A percentile compares a stretch with the other conserved stretches of the same genome.
Conservation (phyloP, 2,113 vertebrate genomes). For the Poecile atricapillus region DNA sequence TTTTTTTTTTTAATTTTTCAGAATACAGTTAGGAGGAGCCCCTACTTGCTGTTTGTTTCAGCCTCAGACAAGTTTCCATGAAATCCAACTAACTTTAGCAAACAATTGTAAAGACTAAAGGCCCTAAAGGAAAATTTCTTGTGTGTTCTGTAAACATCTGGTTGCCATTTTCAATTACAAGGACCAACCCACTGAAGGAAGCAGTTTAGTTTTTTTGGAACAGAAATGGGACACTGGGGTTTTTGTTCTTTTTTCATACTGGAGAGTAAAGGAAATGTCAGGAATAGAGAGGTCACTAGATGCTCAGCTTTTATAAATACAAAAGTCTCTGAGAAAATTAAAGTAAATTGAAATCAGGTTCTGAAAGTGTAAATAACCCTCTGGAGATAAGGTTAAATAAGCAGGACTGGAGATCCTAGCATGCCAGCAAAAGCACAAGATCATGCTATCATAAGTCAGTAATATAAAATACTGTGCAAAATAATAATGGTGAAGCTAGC, state of each 20-base stretch:
- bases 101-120: constrained; percentile 58
- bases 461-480: constrained; percentile 52
- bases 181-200: constrained; percentile 73
- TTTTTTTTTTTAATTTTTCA: background rate
- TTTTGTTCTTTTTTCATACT: constrained; percentile 70
- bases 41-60: background rate
- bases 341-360: constrained; percentile 73
- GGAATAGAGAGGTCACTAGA: constrained; percentile 64
- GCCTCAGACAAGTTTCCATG: constrained; percentile 57
- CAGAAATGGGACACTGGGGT: constrained; percentile 66
- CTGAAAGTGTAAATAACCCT: constrained; percentile 69
- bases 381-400: constrained; percentile 73
- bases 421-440: constrained; percentile 65
- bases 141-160: constrained; percentile 80
- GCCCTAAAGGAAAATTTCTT: constrained; percentile 58
- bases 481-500: constrained; percentile 29
- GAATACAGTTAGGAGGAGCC: background rate
- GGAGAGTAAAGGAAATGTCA: constrained; percentile 71
- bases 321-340: constrained; percentile 68
- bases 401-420: constrained; percentile 55
- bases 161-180: constrained; percentile 78
- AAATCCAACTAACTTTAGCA: constrained; percentile 64
- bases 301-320: constrained; percentile 77
- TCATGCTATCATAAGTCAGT: constrained; percentile 49
- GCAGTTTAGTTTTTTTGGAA: constrained; percentile 70